Evolutionary conservation across 2,113 vertebrate genomes (phyloP), one percentile per base, ranked within the genome.

Genomic region (Oxyura jamaicensis): DNA sequence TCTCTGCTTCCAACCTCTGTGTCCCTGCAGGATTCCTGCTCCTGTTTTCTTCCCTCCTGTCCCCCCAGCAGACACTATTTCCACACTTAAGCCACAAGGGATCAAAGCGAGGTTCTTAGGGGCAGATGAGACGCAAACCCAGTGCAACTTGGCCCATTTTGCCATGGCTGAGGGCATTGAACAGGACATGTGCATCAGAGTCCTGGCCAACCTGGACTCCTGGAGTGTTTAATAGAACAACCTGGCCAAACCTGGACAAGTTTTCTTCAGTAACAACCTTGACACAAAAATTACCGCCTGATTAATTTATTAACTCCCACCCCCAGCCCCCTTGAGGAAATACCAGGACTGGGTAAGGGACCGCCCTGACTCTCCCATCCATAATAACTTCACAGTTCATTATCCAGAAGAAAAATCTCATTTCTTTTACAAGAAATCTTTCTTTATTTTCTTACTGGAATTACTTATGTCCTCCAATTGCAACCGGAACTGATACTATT

Each of bases 111-210:
- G 8, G 31, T 25, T 53, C n/a, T 31, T 10, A 1, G 56, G 16
- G 21, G 10, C 31, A 59, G 9, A 10, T 2, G 5, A 63, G 2
- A 18, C 14, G 16, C 53, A 33, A 16, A 63, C 25, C 6, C 22
- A 19, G 50, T 16, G 14, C 8, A 2, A 8, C 41, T 21, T 11
- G 50, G 35, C 16, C 35, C 0, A 0, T 35, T n/a, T 67, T 59
- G 10, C 42, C 63, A 5, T 3, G 42, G 29, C 23, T 31, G 17
- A 25, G 52, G 15, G 72, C 21, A 33, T 4, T 14, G 13, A 15
- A 42, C 19, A n/a, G 20, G 23, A 41, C 3, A 8, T 10, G 35
- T 13, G 9, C 1, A 2, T 19, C 1, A 2, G 22, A 69, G 20
- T 53, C 29, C 63, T 67, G 28, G 28, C 66, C 66, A 75, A 59